Evolutionary conservation across 2,888 invertebrate species (phyloP), one percentile per base, ranked within the genome.

Genomic region (Acanthosepion lycidas): DNA sequence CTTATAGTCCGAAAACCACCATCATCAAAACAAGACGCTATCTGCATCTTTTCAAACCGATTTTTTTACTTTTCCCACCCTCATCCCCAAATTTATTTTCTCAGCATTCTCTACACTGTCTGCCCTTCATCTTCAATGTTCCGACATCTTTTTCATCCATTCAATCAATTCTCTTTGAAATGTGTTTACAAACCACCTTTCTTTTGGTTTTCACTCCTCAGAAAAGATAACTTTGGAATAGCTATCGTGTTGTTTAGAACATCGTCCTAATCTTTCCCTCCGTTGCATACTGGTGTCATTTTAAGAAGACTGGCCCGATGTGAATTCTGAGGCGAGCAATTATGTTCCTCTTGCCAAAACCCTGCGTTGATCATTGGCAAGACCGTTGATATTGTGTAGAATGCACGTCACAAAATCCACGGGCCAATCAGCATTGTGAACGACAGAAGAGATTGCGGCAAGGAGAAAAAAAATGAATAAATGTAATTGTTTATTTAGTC

Each of bases 11-110:
- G 78, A 78, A 78, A 78, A n/a, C 78, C 78, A 78, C 78, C 18
- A 15, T 33, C n/a, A 78, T 78, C 78, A n/a, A 33, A 78, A 78
- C 78, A n/a, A 78, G n/a, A 33, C 78, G 78, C 15, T n/a, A n/a
- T 78, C 78, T 78, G 78, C 78, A 78, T 12, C 78, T 78, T 78
- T 78, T 78, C 78, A 78, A 78, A 78, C 78, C 78, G 78, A 78
- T 78, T 78, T 78, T 78, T 33, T 78, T 15, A 12, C 18, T n/a
- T 78, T n/a, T 9, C 15, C n/a, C 15, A 5, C 6, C 28, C 28
- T 12, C 59, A 18, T 6, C 23, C 26, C 6, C 64, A 1, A 18
- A 23, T 6, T 26, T 20, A 15, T 55, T 55, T 15, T 20, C 55
- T 20, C 55, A 20, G 23, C 20, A 20, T 59, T 59, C 15, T 78